Base-by-base conservation (phyloP, 2,888 invertebrate genomes). In the Tetropium fuscum region DNA sequence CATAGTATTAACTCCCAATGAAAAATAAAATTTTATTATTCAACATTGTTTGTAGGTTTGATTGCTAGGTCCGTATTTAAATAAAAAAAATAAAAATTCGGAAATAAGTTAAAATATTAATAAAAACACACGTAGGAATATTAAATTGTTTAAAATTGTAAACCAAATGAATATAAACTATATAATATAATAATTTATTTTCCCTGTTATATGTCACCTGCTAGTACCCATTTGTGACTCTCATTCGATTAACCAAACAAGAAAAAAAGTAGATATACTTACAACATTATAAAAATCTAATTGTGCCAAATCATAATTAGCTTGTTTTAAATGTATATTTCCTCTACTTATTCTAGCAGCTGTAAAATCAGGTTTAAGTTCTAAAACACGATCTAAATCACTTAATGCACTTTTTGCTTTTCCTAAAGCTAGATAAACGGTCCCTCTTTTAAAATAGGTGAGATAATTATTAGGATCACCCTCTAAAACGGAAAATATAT, bases 381-480 rank as follows among this genome's bases (percentile, higher is more conserved):
- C 92, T 64, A 99, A 83, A 19, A 97, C 98, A 83, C 89, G 90
- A 71, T 94, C 93, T 70, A 99, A 90, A 83, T 99, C 99, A 73
- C 92, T 90, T 25, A 98, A 84, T 0, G 99, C 99, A 77, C 96
- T 93, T 79, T 95, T 95, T 0, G 97, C 93, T 84, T 97, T 97
- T 43, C 97, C 97, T 70, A 98, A 84, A 5, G 98, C 98, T 78
- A 98, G 87, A 83, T 95, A 98, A 0, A 97, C 96, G 0, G 98
- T 97, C 38, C 97, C 98, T 72, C 98, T 86, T 81, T 96, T 94
- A 81, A 95, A 99, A 79, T 95, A 94, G 48, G 97, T 97, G 81
- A 98, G 87, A 83, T 98, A 99, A 83, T 98, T 98, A 67, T 87
- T 87, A 30, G 97, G 95, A 83, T 99, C 98, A 8, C 94, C 94